Evolutionary conservation across 2,797 vertebrate genomes (phyloP), one percentile per base, ranked within the genome.

Genomic region (Sebastes taczanowskii): DNA sequence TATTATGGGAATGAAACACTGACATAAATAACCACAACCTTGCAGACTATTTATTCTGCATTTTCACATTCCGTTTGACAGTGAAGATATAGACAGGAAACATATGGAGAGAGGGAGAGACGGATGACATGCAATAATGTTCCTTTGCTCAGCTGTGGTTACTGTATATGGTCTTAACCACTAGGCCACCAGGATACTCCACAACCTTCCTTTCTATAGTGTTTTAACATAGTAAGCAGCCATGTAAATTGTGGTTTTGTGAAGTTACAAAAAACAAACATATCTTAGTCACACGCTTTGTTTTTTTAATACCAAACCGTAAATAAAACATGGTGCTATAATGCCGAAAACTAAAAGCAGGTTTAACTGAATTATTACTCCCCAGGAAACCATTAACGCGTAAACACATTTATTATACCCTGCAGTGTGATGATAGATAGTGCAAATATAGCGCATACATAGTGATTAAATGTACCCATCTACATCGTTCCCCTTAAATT

Each of bases 11-110:
- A 73, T 65, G 30, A 74, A 52, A 77, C 10, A 64, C 42, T 35
- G 68, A 69, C 32, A 74, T 56, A 75, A 83, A 86, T 75, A 81
- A 46, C 6, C 18, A 63, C 29, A 66, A 64, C 59, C 32, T n/a
- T 29, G 78, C 5, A 52, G 23, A 80, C 64, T 6, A 70, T 55
- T 58, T 59, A n/a, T 68, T 13, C 2, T 11, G 38, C 34, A 38
- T 53, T 76, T 81, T 81, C 5, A 34, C 29, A 22, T 61, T 18
- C 62, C 18, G 27, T 71, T 18, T 67, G 49, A 67, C 6, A 20
- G 53, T 46, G 52, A 61, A 64, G 42, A 70, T 20, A 64, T 1
- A 18, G 27, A 78, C 25, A 58, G 27, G 7, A 64, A 67, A 52
- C 42, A 38, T 22, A 58, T 25, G n/a, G 16, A 53, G 22, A 67